Evolutionary conservation across 2,113 vertebrate genomes (phyloP).

Genomic region (Taxidea taxus): DNA sequence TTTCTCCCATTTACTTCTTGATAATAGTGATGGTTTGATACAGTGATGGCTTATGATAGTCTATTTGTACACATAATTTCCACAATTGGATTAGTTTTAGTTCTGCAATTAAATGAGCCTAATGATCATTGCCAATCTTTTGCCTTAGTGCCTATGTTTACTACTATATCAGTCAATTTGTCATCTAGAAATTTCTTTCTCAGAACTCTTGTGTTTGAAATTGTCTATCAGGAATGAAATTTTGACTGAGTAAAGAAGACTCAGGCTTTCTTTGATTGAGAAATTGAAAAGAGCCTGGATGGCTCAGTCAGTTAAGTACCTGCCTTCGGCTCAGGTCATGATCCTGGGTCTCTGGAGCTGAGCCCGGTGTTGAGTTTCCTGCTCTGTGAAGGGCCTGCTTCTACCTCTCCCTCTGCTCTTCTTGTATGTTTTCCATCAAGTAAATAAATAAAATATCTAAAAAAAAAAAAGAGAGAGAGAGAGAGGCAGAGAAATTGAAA

Average conservation of each 20-base stretch:
- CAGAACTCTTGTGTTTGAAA: background rate
- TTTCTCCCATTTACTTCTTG: background rate
- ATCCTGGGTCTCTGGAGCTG: background rate
- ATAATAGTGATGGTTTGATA: background rate
- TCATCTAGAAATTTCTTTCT: background rate
- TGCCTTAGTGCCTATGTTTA: background rate
- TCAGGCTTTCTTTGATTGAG: background rate
- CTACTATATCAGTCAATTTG: background rate
- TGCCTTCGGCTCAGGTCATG: background rate
- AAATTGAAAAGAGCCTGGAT: background rate
- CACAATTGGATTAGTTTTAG: background rate
- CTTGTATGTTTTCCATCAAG: background rate
- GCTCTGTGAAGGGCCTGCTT: background rate
- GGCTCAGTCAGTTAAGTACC: background rate
- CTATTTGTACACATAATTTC: background rate
- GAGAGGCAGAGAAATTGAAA: background rate
- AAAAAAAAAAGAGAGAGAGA: background rate
- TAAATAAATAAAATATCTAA: background rate
- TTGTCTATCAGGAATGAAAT: background rate
- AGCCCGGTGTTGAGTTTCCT: background rate
- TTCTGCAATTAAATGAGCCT: background rate
- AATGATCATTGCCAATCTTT: background rate
- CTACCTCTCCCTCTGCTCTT: background rate
- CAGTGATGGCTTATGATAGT: background rate
- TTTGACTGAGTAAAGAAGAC: background rate